Base-by-base conservation (phyloP, 1,140 invertebrate genomes). In the Drosophila arawakana region DNA sequence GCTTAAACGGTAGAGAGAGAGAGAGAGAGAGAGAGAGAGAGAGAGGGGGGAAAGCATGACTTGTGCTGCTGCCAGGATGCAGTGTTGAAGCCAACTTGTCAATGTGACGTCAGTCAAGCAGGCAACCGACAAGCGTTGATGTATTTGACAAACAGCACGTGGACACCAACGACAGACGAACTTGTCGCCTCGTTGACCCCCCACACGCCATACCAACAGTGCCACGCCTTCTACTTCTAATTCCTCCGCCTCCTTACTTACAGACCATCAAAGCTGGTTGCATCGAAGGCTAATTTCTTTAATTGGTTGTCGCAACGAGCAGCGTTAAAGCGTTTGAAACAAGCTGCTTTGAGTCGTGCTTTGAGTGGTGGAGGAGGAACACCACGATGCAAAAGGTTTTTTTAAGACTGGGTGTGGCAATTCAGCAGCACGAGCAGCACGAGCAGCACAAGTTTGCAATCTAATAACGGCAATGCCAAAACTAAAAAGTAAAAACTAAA, bases 91-190 rank as follows among this genome's bases (percentile, higher is more conserved):
- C 83, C 80, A 88, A 88, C 84, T 88, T 88, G 83, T 88, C 83
- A 88, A 88, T 83, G 83, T 72, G 80, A 75, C 65, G 65, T 70
- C 80, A 86, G 79, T 78, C 71, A 86, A 77, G 83, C 80, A 76
- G 78, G 83, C 84, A 80, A 71, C 69, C 83, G 83, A 78, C 83
- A 86, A 88, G 83, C 84, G 84, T 88, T 88, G 83, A 88, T 81
- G 80, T 89, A 80, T 88, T 78, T 88, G 80, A 83, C 83, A 88
- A 88, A 83, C 83, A 82, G 66, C 78, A 81, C 65, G 71, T 76
- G 76, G 66, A 55, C 67, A 71, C 50, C 25, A 44, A 18, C 58
- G 52, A 18, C 49, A 30, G 50, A 25, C 49, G 71, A 52, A 34
- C 37, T 58, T 66, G 43, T 71, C 58, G 57, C 49, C 55, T 30